Conservation (phyloP, 1,140 invertebrate species). For the Pachypeltis micranthus region DNA sequence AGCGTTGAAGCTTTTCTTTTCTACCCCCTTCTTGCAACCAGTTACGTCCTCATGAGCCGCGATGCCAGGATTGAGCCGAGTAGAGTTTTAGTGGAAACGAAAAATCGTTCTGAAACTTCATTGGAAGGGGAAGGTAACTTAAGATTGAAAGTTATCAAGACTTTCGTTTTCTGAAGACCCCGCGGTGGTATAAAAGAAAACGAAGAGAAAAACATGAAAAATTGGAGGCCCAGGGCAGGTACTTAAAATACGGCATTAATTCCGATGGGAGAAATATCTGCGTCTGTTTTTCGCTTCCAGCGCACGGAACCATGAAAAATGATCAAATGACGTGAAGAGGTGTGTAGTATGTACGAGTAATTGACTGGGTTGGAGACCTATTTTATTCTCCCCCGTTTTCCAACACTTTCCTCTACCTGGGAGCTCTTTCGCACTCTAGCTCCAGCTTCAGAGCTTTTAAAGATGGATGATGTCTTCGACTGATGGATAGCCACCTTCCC, state of each 20-base stretch:
- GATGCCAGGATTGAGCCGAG: too few species aligned
- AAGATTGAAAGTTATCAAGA: too few species aligned
- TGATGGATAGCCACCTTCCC: constrained; percentile 3
- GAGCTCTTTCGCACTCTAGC: neutral
- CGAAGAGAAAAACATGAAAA: neutral
- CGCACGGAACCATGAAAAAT: constrained; percentile 12
- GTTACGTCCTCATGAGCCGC: too few species aligned
- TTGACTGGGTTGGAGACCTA: neutral
- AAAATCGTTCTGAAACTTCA: too few species aligned
- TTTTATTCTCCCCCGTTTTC: neutral
- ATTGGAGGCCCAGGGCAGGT: too few species aligned
- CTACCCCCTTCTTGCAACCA: too few species aligned
- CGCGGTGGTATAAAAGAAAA: too few species aligned
- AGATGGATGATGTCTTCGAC: neutral
- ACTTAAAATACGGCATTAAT: constrained; percentile 8
- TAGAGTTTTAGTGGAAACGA: too few species aligned
- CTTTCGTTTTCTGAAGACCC: too few species aligned
- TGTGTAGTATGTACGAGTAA: constrained; percentile 4
- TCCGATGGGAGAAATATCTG: neutral
- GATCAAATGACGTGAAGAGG: constrained; percentile 17
- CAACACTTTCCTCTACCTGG: neutral
- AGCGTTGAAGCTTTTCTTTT: too few species aligned
- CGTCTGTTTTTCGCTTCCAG: neutral
- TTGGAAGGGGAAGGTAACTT: too few species aligned
- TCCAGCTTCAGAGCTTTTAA: neutral